These are phyloP conservation scores for Baccha elongata DNA, from an alignment of 2,888 invertebrate genomes.

Conservation along the genomic window DNA sequence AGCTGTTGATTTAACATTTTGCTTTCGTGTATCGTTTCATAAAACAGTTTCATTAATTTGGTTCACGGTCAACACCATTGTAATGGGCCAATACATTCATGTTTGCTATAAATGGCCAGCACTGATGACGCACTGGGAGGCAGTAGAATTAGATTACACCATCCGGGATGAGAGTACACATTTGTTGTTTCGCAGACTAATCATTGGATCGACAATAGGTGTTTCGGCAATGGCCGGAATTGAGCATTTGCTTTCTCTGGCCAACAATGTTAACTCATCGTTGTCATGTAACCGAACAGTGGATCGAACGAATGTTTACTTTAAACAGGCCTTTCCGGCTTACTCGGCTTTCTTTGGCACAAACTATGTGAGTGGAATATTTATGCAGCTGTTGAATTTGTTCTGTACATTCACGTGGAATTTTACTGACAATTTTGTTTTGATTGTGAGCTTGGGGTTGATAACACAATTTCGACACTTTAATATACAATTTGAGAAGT, in stretches of 20 bases:
- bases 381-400: slow-evolving; percentile 80
- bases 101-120: slow-evolving; percentile 83
- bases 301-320: slow-evolving; percentile 79
- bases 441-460: slow-evolving; percentile 86
- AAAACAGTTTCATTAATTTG: slow-evolving; percentile 74
- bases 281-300: slow-evolving; percentile 79
- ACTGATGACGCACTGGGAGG: slow-evolving; percentile 81
- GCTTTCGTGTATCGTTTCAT: background rate
- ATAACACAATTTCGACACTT: slow-evolving; percentile 85
- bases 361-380: slow-evolving; percentile 83
- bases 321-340: slow-evolving; percentile 82
- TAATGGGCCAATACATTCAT: slow-evolving; percentile 78
- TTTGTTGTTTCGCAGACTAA: slow-evolving; percentile 48
- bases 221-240: slow-evolving; percentile 69
- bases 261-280: slow-evolving; percentile 83
- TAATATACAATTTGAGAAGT: slow-evolving; percentile 79
- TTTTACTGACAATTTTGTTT: slow-evolving; percentile 87
- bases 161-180: slow-evolving; percentile 50
- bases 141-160: slow-evolving; percentile 77
- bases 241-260: slow-evolving; percentile 85
- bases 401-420: slow-evolving; percentile 86
- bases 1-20: background rate
- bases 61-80: slow-evolving; percentile 70
- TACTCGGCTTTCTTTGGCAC: slow-evolving; percentile 83
- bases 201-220: slow-evolving; percentile 53